Base-by-base conservation (phyloP, 2,113 vertebrate genomes). In the Callipepla californica region DNA sequence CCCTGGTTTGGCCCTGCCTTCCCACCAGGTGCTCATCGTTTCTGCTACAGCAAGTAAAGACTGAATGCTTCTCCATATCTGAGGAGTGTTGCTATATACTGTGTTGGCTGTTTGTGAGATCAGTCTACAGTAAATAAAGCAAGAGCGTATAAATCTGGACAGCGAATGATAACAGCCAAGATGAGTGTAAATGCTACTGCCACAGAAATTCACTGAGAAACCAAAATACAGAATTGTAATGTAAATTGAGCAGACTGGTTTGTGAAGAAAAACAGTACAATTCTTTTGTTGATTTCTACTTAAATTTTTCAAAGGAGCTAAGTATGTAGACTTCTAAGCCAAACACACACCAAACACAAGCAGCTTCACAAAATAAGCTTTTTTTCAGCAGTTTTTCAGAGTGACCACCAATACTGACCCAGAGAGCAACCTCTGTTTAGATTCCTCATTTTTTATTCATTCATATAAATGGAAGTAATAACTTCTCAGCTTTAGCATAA, bases 381-480 rank as follows among this genome's bases (percentile, higher is more conserved):
- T 89, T 90, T 20, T 75, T 38, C 32, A 82, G 67, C 50, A 62
- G 34, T 66, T 94, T 85, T 92, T 53, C 40, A 76, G 87, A 85
- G 79, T 66, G 79, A 47, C 80, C 87, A 93, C 20, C 84, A 32
- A 40, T 51, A 83, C 67, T 62, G 80, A 78, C 15, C 50, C 51
- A 84, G 21, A 23, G 18, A 94, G 36, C 20, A 84, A 65, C 14
- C 22, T 68, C 65, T 50, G 23, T 88, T 93, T 72, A 48, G 67
- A 94, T 59, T 81, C 63, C 51, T 77, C 9, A 6, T 53, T 82
- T 96, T 96, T 92, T 82, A 94, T 51, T 92, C 42, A 66, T 61
- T 62, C 73, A 78, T 89, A 94, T 74, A 74, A 95, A 82, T 94
- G 93, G 89, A 92, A 90, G 75, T 63, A 95, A 95, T 92, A 88